Conservation (phyloP, 1,140 invertebrate species). For the Danaus melanippus region DNA sequence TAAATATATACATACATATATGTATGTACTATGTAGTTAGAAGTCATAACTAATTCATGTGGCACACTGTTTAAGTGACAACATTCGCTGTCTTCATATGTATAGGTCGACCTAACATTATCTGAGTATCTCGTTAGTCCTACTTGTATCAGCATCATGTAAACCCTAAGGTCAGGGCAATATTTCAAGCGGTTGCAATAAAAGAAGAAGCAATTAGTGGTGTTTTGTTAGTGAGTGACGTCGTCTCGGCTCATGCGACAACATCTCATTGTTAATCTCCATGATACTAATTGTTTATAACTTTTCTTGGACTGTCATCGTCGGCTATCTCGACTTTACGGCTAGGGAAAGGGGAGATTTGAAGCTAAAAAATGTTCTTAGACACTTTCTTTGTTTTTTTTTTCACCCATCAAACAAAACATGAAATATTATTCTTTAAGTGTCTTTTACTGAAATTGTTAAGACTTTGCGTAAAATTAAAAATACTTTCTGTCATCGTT, state of each 20-base stretch:
- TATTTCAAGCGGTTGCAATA: conserved; percentile 40
- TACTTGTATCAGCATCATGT: background rate
- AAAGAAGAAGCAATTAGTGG: conserved; percentile 54
- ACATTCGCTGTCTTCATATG: too few species aligned
- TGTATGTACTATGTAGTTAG: too few species aligned
- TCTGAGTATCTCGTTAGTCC: conserved; percentile 20
- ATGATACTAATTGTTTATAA: conserved; percentile 39
- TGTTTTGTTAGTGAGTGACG: conserved; percentile 45
- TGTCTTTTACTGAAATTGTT: too few species aligned
- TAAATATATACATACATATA: too few species aligned
- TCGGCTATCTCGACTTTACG: conserved; percentile 21
- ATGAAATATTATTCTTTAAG: too few species aligned
- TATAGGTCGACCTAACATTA: too few species aligned
- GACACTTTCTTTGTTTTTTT: conserved; percentile 17
- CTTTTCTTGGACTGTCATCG: conserved; percentile 37
- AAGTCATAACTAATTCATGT: too few species aligned
- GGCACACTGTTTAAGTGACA: too few species aligned
- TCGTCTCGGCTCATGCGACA: conserved; percentile 22
- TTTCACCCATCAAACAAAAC: too few species aligned
- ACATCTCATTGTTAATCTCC: conserved; percentile 51
- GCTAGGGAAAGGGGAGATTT: conserved; percentile 10
- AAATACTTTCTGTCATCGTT: too few species aligned
- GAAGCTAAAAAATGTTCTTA: conserved; percentile 11
- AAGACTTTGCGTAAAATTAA: too few species aligned
- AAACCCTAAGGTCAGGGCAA: conserved; percentile 18